A percentile compares a stretch with the other conserved stretches of the same genome.
Conservation (phyloP, 2,888 invertebrate species). For the Chironomus tentans region DNA sequence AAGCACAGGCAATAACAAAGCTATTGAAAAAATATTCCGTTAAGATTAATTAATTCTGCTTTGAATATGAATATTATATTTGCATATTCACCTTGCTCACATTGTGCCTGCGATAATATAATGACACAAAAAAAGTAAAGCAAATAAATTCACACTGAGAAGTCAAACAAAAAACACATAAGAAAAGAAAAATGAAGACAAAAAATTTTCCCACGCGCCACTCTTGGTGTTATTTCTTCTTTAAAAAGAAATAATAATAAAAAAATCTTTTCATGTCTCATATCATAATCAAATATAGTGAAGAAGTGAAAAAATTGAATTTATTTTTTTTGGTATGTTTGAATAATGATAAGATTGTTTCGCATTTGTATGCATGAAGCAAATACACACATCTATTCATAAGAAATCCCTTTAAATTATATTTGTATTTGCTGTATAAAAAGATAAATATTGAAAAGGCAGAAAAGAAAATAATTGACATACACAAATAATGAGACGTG, state of each 20-base stretch:
- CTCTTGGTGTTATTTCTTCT: background rate
- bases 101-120: too few relatives aligned
- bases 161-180: background rate
- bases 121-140: background rate
- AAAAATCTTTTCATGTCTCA: background rate
- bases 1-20: too few relatives aligned
- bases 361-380: background rate
- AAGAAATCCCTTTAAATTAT: too few relatives aligned
- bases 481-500: background rate
- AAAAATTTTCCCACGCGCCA: background rate
- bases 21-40: too few relatives aligned
- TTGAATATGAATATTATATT: too few relatives aligned
- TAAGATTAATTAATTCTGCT: too few relatives aligned
- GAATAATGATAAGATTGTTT: background rate
- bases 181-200: background rate
- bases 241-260: too few relatives aligned
- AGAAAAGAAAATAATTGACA: background rate
- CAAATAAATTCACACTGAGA: background rate
- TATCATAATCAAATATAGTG: background rate
- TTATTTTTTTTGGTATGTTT: background rate
- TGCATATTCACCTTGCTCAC: too few relatives aligned
- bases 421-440: too few relatives aligned
- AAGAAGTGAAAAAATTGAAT: background rate
- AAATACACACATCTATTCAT: too few relatives aligned
- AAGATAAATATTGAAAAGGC: too few relatives aligned